Evolutionary conservation across 2,888 invertebrate genomes (phyloP), one percentile per base, ranked within the genome.

Genomic region (Acrobasis repandana): DNA sequence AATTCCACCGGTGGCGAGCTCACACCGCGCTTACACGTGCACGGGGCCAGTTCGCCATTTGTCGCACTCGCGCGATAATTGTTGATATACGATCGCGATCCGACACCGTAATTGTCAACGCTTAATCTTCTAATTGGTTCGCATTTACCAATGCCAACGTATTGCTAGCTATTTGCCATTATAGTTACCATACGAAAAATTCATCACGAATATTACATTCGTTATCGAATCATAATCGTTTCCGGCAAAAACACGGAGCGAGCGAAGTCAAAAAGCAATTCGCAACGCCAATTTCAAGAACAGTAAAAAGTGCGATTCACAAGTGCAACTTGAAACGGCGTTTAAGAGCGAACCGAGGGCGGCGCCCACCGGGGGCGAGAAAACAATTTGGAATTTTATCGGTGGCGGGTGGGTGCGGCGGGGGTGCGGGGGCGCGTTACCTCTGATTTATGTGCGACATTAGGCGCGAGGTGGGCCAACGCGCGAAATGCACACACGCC

Each of bases 91-190:
- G 92, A 85, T 88, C 88, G 89, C 90, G 86, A 90, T 83, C 90
- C 87, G 85, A 77, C 85, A 79, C 82, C 72, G 91, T 92, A 92
- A 92, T 92, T 92, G 92, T 92, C 92, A 90, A 86, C 92, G 92
- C 87, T 92, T 92, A 90, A 92, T 92, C 92, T 92, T 92, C 91
- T 92, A 92, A 92, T 92, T 91, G 92, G 82, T 85, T 86, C 89
- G 84, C 91, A 92, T 92, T 92, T 92, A 82, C 89, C 91, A 92
- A 83, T 88, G 92, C 90, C 92, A 92, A 80, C 80, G 80, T 81
- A 79, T 82, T 80, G 84, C 83, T 77, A 74, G 75, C 77, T 76
- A 76, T 69, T 75, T 74, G 72, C 72, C 68, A 69, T 79, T 76
- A 87, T 86, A 86, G 83, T 83, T 80, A 67, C 69, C 71, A 72